phyloP scores from a whole-genome alignment of 2,888 invertebrate genomes.

The Leptogaster cylindrica region DNA sequence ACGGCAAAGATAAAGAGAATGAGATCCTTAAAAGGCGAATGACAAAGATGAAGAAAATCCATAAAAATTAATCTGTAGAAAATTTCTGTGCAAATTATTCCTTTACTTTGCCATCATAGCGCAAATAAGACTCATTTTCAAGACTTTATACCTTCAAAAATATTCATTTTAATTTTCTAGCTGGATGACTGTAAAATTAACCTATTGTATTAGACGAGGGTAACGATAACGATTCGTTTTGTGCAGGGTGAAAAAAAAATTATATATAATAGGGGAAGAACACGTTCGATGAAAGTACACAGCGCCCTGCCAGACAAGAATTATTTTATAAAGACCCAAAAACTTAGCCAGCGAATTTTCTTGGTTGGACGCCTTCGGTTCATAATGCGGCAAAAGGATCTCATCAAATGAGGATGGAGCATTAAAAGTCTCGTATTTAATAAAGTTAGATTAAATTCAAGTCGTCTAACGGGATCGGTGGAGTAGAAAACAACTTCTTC shows the following conservation, averaged over 20 bases:
- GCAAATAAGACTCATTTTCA: slow-evolving; percentile 47
- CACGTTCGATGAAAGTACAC: slow-evolving; percentile 31
- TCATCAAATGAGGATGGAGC: slow-evolving; percentile 33
- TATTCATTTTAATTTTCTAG: slow-evolving; percentile 49
- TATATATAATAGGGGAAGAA: too few species aligned
- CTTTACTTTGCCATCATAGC: slow-evolving; percentile 49
- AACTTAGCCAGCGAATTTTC: slow-evolving; percentile 39
- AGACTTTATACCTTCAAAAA: slow-evolving; percentile 46
- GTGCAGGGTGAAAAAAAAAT: too few species aligned
- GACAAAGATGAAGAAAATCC: slow-evolving; percentile 47
- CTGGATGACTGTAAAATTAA: slow-evolving; percentile 48
- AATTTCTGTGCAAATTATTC: slow-evolving; percentile 50
- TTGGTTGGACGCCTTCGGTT: slow-evolving; percentile 40
- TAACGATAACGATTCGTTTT: slow-evolving; percentile 20
- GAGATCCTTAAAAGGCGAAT: slow-evolving; percentile 13
- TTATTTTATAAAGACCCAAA: slow-evolving; percentile 32
- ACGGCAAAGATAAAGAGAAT: not conserved
- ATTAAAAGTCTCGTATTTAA: slow-evolving; percentile 45
- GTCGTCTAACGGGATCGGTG: slow-evolving; percentile 25
- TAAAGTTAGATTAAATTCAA: slow-evolving; percentile 44
- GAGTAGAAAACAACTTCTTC: slow-evolving; percentile 34
- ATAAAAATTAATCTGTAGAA: slow-evolving; percentile 54
- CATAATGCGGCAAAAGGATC: slow-evolving; percentile 13
- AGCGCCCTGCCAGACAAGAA: slow-evolving; percentile 15
- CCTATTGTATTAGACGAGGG: slow-evolving; percentile 47